Evolutionary conservation across 2,113 vertebrate species (phyloP), one percentile per base, ranked within the genome.

Genomic region (Cercocebus atys): DNA sequence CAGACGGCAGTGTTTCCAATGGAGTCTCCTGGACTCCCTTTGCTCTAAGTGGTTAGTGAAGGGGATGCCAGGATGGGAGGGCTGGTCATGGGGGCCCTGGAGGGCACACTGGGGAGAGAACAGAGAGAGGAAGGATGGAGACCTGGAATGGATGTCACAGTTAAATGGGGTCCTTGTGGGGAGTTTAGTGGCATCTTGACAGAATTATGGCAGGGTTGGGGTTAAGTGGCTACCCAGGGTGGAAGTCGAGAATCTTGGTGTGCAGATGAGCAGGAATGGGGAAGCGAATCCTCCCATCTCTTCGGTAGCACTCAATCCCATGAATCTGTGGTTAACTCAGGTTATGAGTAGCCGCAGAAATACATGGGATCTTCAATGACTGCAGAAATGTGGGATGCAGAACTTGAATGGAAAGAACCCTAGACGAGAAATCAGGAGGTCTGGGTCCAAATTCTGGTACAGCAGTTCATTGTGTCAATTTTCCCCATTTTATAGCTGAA

Each of bases 261-360:
- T 1, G 20, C 1, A 23, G 38, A 25, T 2, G 14, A 25, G 59
- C 1, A 2, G 47, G 50, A 6, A 8, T 0, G 5, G 76, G 76
- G 13, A 3, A 2, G 4, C 0, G 1, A 11, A 50, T 14, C 38
- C 11, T 13, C 45, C 4, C 10, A 25, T 50, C 47, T 50, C 47
- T 50, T 50, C 47, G 47, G 47, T 50, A 50, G 47, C 47, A 50
- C 13, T 50, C 14, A 50, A 50, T 50, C 47, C 12, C 12, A 0
- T 50, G 47, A 50, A 50, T 50, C 47, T 50, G 47, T 50, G 47
- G 47, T 50, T 50, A 50, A 50, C 13, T 50, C 47, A 50, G 47
- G 47, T 1, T 50, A 47, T 47, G 47, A 50, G 47, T 50, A 50
- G 47, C 47, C 0, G 47, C 13, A 14, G 47, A 50, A 50, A 50